Percentiles rank a stretch among this genome's conserved stretches.
phyloP scores from a whole-genome alignment of 2,888 invertebrate species.

The Mallateleia sp. region DNA sequence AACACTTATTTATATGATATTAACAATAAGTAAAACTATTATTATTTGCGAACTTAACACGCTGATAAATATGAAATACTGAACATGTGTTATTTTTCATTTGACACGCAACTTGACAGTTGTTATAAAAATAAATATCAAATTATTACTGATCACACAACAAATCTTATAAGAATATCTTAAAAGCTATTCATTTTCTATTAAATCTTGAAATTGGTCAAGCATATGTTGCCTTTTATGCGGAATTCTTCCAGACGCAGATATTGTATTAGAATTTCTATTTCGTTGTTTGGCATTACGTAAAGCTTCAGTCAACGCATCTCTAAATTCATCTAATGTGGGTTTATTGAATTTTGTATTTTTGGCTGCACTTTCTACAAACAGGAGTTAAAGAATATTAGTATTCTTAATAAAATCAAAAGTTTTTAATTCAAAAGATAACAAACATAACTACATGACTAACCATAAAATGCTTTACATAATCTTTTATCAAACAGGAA shows the following conservation, averaged over 20 bases:
- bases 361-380: neutral
- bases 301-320: neutral
- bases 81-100: neutral
- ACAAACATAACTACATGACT: too few relatives aligned
- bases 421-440: neutral
- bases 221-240: constrained; percentile 8
- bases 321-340: constrained; percentile 2
- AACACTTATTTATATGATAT: too few relatives aligned
- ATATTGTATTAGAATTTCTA: neutral
- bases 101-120: neutral
- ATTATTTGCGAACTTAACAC: too few relatives aligned
- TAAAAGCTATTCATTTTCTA: neutral
- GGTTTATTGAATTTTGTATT: constrained; percentile 4
- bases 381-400: neutral
- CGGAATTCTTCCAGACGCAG: neutral
- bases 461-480: constrained; percentile 17
- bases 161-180: neutral
- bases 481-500: constrained; percentile 1
- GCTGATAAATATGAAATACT: neutral
- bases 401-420: neutral
- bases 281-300: constrained; percentile 1
- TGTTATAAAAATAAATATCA: constrained; percentile 1
- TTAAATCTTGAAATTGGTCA: constrained; percentile 2
- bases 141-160: neutral
- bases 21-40: too few relatives aligned